These are phyloP conservation scores for Chymomyza fuscimana DNA, from an alignment of 2,888 invertebrate species.

Conservation along the genomic window DNA sequence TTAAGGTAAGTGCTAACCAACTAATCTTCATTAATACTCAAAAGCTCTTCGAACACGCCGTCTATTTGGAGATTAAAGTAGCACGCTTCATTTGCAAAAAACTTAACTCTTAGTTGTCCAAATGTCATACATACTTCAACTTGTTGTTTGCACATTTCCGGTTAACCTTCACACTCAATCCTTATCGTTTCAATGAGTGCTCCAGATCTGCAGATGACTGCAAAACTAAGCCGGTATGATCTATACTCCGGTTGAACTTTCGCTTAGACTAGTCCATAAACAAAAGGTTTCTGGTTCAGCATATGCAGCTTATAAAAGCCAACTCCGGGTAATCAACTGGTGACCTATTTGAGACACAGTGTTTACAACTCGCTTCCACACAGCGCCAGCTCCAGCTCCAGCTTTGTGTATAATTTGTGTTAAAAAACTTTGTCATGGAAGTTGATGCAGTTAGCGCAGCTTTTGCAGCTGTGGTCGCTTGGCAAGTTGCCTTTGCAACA, in stretches of 20 bases:
- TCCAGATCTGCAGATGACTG: background rate
- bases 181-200: background rate
- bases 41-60: no score
- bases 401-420: slow-evolving; percentile 17
- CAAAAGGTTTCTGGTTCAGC: background rate
- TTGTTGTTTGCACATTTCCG: no score
- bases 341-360: background rate
- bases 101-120: no score
- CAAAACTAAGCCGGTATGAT: background rate
- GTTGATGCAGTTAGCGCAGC: slow-evolving; percentile 10
- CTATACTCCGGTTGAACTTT: background rate
- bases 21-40: no score
- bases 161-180: background rate
- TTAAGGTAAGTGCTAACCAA: no score
- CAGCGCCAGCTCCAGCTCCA: slow-evolving; percentile 5
- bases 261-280: background rate
- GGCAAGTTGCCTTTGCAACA: background rate
- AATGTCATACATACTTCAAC: no score
- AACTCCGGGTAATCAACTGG: background rate
- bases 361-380: background rate
- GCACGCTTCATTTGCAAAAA: no score
- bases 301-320: background rate
- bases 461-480: slow-evolving; percentile 2
- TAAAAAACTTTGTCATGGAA: slow-evolving; percentile 33
- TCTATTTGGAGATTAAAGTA: no score